These are phyloP conservation scores for Pseudomyrmex flavicornis DNA, from an alignment of 1,140 invertebrate species.

Conservation along the genomic window DNA sequence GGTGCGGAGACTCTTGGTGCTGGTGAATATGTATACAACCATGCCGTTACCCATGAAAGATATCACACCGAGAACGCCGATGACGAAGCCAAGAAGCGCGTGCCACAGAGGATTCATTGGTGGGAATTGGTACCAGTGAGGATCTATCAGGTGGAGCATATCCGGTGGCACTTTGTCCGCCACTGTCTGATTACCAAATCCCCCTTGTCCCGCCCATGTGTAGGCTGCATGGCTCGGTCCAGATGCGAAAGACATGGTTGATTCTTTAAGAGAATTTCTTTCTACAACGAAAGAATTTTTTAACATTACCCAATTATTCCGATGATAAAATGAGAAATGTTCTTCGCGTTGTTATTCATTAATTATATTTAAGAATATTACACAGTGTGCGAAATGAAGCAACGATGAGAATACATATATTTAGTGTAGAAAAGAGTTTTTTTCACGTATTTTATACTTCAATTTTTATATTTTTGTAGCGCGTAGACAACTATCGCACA, in stretches of 20 bases:
- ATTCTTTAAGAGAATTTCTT: slow-evolving; percentile 43
- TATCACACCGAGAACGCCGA: slow-evolving; percentile 89
- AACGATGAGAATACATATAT: not conserved
- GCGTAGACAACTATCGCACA: not conserved
- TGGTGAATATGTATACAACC: slow-evolving; percentile 94
- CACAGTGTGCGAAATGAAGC: not conserved
- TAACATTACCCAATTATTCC: not conserved
- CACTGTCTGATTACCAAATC: slow-evolving; percentile 88
- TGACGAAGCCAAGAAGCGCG: slow-evolving; percentile 90
- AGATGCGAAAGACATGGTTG: slow-evolving; percentile 80
- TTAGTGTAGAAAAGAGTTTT: not conserved
- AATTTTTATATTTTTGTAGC: not conserved
- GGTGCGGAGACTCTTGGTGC: slow-evolving; percentile 91
- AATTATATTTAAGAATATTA: not conserved
- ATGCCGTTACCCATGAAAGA: slow-evolving; percentile 92
- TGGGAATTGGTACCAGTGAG: slow-evolving; percentile 91
- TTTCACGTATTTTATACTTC: not conserved
- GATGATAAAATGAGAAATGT: too few species aligned
- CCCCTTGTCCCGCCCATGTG: slow-evolving; percentile 71
- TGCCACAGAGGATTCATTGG: slow-evolving; percentile 93
- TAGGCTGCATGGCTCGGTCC: slow-evolving; percentile 82
- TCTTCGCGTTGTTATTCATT: too few species aligned
- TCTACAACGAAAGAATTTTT: not conserved
- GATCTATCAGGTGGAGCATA: slow-evolving; percentile 90
- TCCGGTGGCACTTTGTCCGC: slow-evolving; percentile 90